Conservation (phyloP, 1,140 invertebrate species). For the Periplaneta americana region DNA sequence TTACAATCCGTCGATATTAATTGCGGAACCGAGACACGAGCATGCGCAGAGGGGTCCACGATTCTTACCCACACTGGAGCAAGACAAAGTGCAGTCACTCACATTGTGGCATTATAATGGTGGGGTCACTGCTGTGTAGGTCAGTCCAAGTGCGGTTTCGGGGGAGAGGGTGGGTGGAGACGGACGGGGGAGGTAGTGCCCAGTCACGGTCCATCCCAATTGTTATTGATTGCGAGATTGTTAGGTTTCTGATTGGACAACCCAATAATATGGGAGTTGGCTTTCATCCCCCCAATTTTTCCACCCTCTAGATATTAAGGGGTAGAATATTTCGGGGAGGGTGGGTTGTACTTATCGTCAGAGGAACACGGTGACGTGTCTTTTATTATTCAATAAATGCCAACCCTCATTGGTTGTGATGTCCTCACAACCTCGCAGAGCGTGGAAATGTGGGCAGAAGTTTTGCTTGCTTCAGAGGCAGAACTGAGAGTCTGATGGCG, state of each 20-base stretch:
- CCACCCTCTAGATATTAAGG: background rate
- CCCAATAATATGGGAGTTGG: background rate
- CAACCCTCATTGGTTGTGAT: background rate
- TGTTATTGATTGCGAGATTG: background rate
- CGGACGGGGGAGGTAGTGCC: background rate
- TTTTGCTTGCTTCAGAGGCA: no score
- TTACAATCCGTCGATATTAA: no score
- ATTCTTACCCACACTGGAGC: no score
- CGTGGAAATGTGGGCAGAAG: no score
- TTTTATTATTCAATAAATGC: background rate
- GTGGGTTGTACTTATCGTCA: background rate
- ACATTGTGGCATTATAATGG: no score
- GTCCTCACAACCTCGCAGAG: no score
- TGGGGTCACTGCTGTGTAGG: background rate
- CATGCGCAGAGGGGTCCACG: no score
- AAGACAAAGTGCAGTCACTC: no score
- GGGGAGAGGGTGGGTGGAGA: no score
- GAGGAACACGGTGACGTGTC: background rate
- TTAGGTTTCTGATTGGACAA: background rate
- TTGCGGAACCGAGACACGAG: no score
- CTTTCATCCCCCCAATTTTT: background rate
- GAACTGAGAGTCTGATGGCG: no score
- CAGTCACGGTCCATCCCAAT: background rate
- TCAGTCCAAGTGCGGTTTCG: background rate
- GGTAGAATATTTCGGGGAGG: background rate